Conservation (phyloP, 2,888 invertebrate genomes). For the Glyphotaelius pellucidus region DNA sequence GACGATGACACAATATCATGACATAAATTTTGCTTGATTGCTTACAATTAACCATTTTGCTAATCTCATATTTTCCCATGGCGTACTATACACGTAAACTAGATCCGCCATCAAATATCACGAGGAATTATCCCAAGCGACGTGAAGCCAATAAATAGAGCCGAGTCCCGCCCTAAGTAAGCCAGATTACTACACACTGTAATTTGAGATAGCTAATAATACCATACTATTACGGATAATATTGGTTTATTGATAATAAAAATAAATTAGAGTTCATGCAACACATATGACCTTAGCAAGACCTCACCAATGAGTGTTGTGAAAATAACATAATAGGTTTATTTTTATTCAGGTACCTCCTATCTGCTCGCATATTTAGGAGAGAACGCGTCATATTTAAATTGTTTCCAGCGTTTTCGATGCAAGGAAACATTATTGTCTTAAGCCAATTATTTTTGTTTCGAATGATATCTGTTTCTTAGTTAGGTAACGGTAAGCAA, state of each 20-base stretch:
- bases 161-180: slow-evolving; percentile 54
- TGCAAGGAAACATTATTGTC: neutral
- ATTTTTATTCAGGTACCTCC: neutral
- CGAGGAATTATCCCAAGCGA: slow-evolving; percentile 22
- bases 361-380: neutral
- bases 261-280: slow-evolving; percentile 62
- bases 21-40: neutral
- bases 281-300: slow-evolving; percentile 49
- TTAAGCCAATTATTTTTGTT: neutral
- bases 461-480: neutral
- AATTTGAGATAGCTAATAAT: slow-evolving; percentile 62
- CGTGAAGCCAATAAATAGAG: slow-evolving; percentile 59
- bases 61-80: neutral
- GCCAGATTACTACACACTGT: slow-evolving; percentile 56
- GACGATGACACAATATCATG: neutral
- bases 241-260: slow-evolving; percentile 66
- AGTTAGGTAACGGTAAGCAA: neutral
- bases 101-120: slow-evolving; percentile 9
- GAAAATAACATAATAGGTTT: neutral
- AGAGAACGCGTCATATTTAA: neutral
- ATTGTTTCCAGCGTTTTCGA: neutral
- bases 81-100: neutral
- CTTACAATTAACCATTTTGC: neutral
- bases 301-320: neutral
- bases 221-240: slow-evolving; percentile 63